Base-by-base conservation (phyloP, 2,113 vertebrate genomes). In the Callorhinus ursinus region DNA sequence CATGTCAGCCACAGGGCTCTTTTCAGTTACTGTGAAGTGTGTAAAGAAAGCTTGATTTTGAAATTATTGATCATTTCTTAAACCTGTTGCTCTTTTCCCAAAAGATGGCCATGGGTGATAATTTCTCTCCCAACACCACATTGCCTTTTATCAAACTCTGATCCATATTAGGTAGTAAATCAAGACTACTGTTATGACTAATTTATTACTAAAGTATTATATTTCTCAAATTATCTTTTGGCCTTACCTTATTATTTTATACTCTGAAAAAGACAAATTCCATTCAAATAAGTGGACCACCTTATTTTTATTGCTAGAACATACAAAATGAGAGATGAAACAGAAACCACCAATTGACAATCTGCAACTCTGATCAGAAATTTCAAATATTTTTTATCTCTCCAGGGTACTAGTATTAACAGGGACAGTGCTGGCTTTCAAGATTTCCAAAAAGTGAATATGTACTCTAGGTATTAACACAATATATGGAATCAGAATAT, bases 271-370 rank as follows among this genome's bases (percentile, higher is more conserved):
- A 36, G 21, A 76, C 31, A 81, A 87, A 74, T 81, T 74, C 13
- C 51, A 85, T 53, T 74, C n/a, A 69, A 63, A 53, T 77, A 42
- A 92, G 13, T 59, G 5, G 42, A 36, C 4, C 21, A 39, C 36
- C 42, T 19, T 72, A 10, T 80, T 93, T 96, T 92, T 81, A 49
- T 76, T 49, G 53, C 24, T 59, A 92, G 31, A 88, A 39, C 14
- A n/a, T 81, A 65, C 19, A 93, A 88, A 93, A 88, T 94, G 7
- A 92, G 9, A 87, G 16, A 49, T 72, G 6, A 88, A 81, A 88
- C 26, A 51, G 33, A 89, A 96, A 80, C 4, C 15, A 95, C 11
- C n/a, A 67, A 31, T n/a, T 36, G 59, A 49, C 22, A 92, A 24
- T 33, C 51, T 92, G 8, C 39, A 33, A 80, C 90, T 57, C n/a